These are phyloP conservation scores for Odontomyia ornata DNA, from an alignment of 2,888 invertebrate species.

Conservation along the genomic window DNA sequence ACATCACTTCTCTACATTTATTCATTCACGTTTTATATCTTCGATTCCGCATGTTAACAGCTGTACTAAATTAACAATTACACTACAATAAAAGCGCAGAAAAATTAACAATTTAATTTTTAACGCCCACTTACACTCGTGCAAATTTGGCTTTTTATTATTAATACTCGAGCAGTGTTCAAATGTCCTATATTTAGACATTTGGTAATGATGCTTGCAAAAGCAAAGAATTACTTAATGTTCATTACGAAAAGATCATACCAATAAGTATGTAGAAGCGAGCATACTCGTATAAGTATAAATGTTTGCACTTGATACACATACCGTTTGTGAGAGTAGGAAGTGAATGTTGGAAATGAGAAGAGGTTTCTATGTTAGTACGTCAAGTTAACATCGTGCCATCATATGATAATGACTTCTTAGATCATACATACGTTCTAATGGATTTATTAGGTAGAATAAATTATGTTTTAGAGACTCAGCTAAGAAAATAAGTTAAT, in stretches of 20 bases:
- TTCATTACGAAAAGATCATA: not conserved
- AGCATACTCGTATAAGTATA: not conserved
- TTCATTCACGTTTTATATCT: not conserved
- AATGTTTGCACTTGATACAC: not conserved
- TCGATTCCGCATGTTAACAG: not conserved
- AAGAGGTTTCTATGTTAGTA: not conserved
- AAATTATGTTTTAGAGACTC: not conserved
- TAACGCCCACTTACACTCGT: not conserved
- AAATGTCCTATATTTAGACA: not conserved
- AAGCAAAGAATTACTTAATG: not conserved
- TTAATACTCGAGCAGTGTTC: not conserved
- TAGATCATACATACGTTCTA: not conserved
- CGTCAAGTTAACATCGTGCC: not conserved
- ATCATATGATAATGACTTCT: not conserved
- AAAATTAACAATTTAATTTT: not conserved
- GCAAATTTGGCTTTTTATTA: not conserved
- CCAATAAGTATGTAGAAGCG: no score
- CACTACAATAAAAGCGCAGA: conserved; percentile 3
- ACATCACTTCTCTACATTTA: not conserved
- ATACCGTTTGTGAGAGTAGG: no score
- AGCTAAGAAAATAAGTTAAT: not conserved
- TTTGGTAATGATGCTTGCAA: conserved; percentile 6
- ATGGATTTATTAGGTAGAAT: not conserved
- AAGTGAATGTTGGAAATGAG: not conserved
- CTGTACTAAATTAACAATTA: not conserved